Percentiles rank a stretch among this genome's conserved stretches.
These are phyloP conservation scores for Chionomys nivalis DNA, from an alignment of 2,113 vertebrate species.

Conservation along the genomic window DNA sequence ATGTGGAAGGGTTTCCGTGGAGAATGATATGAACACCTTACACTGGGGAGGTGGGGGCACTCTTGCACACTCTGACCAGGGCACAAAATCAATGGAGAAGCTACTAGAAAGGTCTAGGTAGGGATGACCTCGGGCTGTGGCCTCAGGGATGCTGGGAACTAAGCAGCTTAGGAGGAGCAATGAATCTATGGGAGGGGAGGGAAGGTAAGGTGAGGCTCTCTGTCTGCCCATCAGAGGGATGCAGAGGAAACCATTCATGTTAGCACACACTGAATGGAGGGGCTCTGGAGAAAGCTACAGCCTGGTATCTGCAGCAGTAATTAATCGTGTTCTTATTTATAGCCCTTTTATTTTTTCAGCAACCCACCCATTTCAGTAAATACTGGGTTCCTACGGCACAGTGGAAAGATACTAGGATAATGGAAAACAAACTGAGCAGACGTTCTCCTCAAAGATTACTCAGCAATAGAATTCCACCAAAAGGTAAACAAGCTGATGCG, in stretches of 20 bases:
- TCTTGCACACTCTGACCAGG: background rate
- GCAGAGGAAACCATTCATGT: background rate
- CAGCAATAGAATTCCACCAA: background rate
- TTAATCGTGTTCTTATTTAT: background rate
- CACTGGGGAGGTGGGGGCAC: too few relatives aligned
- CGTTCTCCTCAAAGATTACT: background rate
- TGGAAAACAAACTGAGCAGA: background rate
- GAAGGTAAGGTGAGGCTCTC: background rate
- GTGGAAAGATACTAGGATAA: background rate
- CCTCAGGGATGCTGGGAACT: background rate
- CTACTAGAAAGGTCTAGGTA: background rate
- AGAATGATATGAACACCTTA: background rate
- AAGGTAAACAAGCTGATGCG: background rate
- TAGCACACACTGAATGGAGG: rapidly evolving
- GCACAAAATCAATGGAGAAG: background rate
- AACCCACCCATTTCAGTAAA: background rate
- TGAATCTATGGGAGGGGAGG: rapidly evolving
- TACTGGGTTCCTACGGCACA: background rate
- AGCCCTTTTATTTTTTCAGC: background rate
- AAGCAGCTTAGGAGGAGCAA: background rate
- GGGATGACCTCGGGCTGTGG: background rate
- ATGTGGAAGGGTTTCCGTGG: background rate
- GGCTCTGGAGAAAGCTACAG: background rate
- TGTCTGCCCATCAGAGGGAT: too few relatives aligned
- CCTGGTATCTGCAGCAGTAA: background rate